Base-by-base conservation (phyloP, 2,888 invertebrate genomes). In the Venustoraphidia nigricollis region DNA sequence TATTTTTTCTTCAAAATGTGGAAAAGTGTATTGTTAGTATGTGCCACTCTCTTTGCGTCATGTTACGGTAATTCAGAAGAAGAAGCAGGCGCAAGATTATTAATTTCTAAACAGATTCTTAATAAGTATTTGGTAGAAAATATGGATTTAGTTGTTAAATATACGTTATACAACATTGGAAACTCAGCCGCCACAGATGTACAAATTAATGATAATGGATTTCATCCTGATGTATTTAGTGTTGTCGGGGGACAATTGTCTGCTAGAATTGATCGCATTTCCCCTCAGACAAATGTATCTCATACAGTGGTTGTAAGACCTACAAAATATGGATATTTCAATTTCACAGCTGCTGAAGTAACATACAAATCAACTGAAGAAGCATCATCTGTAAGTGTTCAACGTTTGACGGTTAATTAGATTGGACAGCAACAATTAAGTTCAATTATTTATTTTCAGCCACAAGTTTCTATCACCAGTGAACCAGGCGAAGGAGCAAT, bases 401-500 rank as follows among this genome's bases (percentile, higher is more conserved):
- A 10, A n/a, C 3, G 17, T 48, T 44, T 48, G 17, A 41, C 36
- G 8, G 5, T 36, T 43, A 9, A 45, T 43, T 44, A 10, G 10
- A 47, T 47, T 13, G 13, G n/a, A 11, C 4, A 11, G 6, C 11
- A 38, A 38, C 3, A 38, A 11, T 38, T 41, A 9, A 38, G 2
- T 45, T 14, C n/a, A 36, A 17, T 53, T 53, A 38, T 52, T 52
- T 53, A 45, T 56, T 71, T 75, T 47, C 66, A 86, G 82, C 64
- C 79, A 51, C 82, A 88, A 73, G 70, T 80, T 60, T 71, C 81
- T 8, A 67, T 75, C 59, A 83, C 81, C 58, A 95, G 93, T 57
- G 88, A 95, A 56, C 97, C 96, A 8, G 97, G 97, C 49, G 92
- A 97, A 70, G 95, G 95, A 54, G 86, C 86, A 48, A 92, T 96